phyloP scores from a whole-genome alignment of 1,140 invertebrate species.

The Diplogasteroides magnus region DNA sequence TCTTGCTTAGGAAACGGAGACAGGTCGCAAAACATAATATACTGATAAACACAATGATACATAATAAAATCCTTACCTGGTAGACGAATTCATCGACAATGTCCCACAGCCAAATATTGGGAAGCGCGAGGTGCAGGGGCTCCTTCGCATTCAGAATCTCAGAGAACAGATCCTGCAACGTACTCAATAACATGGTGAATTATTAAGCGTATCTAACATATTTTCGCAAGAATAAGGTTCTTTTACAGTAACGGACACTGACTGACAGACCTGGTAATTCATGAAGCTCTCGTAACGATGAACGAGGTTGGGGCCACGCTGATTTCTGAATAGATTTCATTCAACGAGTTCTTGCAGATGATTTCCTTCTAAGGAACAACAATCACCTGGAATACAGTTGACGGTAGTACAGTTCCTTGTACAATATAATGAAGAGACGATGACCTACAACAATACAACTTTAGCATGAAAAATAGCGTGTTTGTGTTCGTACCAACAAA shows the following conservation, averaged over 20 bases:
- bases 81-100: slow-evolving; percentile 87
- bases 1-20: too few relatives aligned
- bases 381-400: slow-evolving; percentile 94
- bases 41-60: background rate
- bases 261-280: slow-evolving; percentile 77
- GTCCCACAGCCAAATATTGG: slow-evolving; percentile 99
- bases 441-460: slow-evolving; percentile 31
- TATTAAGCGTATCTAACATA: too few relatives aligned
- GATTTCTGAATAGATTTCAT: too few relatives aligned
- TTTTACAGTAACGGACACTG: too few relatives aligned
- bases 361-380: too few relatives aligned
- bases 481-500: too few relatives aligned
- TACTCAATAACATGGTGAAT: too few relatives aligned
- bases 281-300: slow-evolving; percentile 91
- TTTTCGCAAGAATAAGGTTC: too few relatives aligned
- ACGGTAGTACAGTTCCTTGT: slow-evolving; percentile 93
- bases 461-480: slow-evolving; percentile 17
- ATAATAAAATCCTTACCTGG: slow-evolving; percentile 58
- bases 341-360: too few relatives aligned
- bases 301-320: slow-evolving; percentile 73
- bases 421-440: slow-evolving; percentile 79
- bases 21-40: too few relatives aligned
- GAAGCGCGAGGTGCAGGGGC: slow-evolving; percentile 83
- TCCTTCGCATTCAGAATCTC: slow-evolving; percentile 80
- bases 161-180: slow-evolving; percentile 76